Conservation (phyloP, 1,140 invertebrate genomes). For the Magallana gigas region DNA sequence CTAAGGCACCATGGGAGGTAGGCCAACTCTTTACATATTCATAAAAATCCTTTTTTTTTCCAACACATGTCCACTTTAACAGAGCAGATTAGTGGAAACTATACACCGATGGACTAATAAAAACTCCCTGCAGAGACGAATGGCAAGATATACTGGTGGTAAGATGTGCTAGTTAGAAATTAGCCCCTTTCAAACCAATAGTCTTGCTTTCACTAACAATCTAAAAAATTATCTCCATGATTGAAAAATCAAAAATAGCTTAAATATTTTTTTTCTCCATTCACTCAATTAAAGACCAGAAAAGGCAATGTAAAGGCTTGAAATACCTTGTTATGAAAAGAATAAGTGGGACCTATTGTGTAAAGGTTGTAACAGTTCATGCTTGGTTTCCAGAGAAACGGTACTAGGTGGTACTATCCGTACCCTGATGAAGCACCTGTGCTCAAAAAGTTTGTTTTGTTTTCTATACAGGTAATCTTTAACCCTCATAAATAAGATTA, state of each 20-base stretch:
- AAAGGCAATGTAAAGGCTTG: too few relatives aligned
- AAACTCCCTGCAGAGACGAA: background rate
- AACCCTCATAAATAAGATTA: background rate
- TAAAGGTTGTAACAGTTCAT: background rate
- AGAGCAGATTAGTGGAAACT: background rate
- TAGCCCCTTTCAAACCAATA: too few relatives aligned
- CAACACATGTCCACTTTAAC: background rate
- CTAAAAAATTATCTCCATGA: too few relatives aligned
- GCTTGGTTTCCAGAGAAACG: background rate
- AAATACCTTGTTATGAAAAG: background rate
- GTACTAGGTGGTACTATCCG: too few relatives aligned
- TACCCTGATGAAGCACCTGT: too few relatives aligned
- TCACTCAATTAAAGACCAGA: too few relatives aligned
- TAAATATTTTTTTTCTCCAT: too few relatives aligned
- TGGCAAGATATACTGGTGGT: background rate
- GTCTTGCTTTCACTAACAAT: too few relatives aligned
- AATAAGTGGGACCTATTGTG: background rate
- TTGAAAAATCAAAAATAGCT: too few relatives aligned
- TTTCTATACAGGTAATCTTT: background rate
- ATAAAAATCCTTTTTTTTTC: background rate
- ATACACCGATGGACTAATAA: background rate
- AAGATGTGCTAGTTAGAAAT: too few relatives aligned
- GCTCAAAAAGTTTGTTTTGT: too few relatives aligned
- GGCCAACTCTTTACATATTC: background rate
- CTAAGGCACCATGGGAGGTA: slow-evolving; percentile 10